Evolutionary conservation across 2,888 invertebrate genomes (phyloP).

Genomic region (Punctoribates punctum): DNA sequence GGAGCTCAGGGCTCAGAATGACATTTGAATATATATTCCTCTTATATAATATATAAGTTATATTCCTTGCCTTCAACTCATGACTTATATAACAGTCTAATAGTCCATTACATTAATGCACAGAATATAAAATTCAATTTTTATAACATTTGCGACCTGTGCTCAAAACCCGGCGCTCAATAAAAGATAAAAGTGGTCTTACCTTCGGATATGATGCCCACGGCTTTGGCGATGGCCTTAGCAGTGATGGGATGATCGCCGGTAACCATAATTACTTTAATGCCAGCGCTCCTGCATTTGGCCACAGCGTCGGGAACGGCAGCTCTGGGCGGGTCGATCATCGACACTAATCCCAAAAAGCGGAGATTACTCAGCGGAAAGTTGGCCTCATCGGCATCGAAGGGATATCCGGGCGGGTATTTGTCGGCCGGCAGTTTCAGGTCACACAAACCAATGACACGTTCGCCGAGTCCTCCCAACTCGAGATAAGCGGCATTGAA

Average conservation of each 20-base stretch:
- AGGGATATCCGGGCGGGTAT: conserved; percentile 85
- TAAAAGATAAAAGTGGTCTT: conserved; percentile 30
- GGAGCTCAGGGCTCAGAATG: too few relatives aligned
- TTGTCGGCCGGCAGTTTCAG: conserved; percentile 77
- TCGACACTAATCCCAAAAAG: conserved; percentile 94
- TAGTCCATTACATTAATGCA: too few relatives aligned
- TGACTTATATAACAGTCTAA: too few relatives aligned
- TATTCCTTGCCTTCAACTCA: too few relatives aligned
- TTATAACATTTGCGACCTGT: too few relatives aligned
- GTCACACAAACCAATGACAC: conserved; percentile 87
- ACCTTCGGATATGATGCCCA: conserved; percentile 90
- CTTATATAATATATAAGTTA: too few relatives aligned
- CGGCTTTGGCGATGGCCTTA: conserved; percentile 89
- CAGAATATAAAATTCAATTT: too few relatives aligned
- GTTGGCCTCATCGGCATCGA: conserved; percentile 79
- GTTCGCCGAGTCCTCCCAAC: conserved; percentile 83
- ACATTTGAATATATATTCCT: too few relatives aligned
- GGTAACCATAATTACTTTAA: conserved; percentile 85
- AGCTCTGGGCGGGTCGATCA: conserved; percentile 97
- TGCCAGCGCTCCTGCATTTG: conserved; percentile 94
- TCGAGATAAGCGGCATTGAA: conserved; percentile 92
- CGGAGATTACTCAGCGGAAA: conserved; percentile 81
- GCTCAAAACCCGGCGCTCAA: too few relatives aligned
- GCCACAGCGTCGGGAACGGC: conserved; percentile 96
- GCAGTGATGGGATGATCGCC: conserved; percentile 95